Base-by-base conservation (phyloP, 1,140 invertebrate species). In the Drosophila punjabiensis region DNA sequence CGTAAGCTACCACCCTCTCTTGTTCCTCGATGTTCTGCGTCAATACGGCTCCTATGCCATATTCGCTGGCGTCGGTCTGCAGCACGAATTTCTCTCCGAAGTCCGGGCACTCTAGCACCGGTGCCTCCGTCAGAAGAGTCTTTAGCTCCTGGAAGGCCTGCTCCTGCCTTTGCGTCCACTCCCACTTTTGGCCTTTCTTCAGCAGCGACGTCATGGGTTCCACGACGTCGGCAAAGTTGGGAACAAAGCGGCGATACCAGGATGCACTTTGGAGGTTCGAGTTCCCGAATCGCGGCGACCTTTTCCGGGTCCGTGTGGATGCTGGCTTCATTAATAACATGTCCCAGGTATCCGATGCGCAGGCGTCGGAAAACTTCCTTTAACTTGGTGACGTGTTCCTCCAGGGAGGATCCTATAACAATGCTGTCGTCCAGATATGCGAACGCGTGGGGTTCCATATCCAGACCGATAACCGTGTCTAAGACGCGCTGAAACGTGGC, bases 181-280 rank as follows among this genome's bases (percentile, higher is more conserved):
- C 66, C 48, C 16, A 69, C 4, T 16, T 39, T 3, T 28, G 24
- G 5, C 43, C 32, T 5, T 56, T 65, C 39, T 52, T 64, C 0
- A 71, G 53, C 13, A 70, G 20, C 2, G 20, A 5, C 2, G 60
- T 56, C 33, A 70, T 47, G 5, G 73, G 73, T 3, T 47, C 39
- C 9, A 60, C 74, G 7, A 77, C n/a, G 11, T 6, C 45, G 8
- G 67, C 32, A 37, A 77, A 65, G 20, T 77, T 53, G 2, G 43
- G 52, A 2, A 71, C 50, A n/a, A 77, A 71, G 8, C 75, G 61
- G 3, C 75, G 30, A 30, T 77, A 77, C 75, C 75, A 77, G 2
- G 61, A 70, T 1, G 47, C 53, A 55, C 3, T 16, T 35, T 14
- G 62, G 41, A 10, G 20, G 37, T 9, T 14, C 16, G 3, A 76